These are phyloP conservation scores for Bufotes viridis DNA, from an alignment of 2,797 vertebrate species.

Conservation along the genomic window DNA sequence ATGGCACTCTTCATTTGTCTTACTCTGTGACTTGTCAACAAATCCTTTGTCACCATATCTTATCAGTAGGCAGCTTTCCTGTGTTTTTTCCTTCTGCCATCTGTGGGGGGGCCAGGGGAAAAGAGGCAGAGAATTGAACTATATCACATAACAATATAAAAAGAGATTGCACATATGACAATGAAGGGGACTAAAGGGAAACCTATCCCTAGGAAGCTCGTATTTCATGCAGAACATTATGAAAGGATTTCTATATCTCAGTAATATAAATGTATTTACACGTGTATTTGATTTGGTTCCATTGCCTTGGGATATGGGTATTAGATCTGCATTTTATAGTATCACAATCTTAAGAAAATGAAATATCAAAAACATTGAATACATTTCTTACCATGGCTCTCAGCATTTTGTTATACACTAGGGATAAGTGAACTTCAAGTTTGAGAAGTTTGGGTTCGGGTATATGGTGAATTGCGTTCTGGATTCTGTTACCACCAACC, in stretches of 20 bases:
- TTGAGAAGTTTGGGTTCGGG: no score
- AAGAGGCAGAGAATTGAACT: slow-evolving; percentile 67
- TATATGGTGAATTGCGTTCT: no score
- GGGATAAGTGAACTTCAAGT: no score
- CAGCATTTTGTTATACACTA: not conserved
- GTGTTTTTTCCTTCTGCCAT: slow-evolving; percentile 76
- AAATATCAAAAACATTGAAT: not conserved
- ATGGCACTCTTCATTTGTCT: slow-evolving; percentile 71
- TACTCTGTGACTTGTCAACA: slow-evolving; percentile 72
- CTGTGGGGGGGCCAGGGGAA: slow-evolving; percentile 58
- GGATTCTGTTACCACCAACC: no score
- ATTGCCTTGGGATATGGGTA: not conserved
- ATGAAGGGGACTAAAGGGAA: not conserved
- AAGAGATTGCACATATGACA: slow-evolving; percentile 66
- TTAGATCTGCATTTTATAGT: not conserved
- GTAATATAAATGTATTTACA: not conserved
- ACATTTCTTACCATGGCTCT: not conserved
- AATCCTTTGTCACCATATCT: slow-evolving; percentile 74
- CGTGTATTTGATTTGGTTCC: not conserved
- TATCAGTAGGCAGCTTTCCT: slow-evolving; percentile 78
- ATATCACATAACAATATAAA: slow-evolving; percentile 78
- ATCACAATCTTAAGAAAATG: not conserved
- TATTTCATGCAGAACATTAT: not conserved
- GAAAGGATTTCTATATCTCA: not conserved
- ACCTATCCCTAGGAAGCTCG: not conserved